Conservation (phyloP, 1,140 invertebrate species). For the Psix sp. region DNA sequence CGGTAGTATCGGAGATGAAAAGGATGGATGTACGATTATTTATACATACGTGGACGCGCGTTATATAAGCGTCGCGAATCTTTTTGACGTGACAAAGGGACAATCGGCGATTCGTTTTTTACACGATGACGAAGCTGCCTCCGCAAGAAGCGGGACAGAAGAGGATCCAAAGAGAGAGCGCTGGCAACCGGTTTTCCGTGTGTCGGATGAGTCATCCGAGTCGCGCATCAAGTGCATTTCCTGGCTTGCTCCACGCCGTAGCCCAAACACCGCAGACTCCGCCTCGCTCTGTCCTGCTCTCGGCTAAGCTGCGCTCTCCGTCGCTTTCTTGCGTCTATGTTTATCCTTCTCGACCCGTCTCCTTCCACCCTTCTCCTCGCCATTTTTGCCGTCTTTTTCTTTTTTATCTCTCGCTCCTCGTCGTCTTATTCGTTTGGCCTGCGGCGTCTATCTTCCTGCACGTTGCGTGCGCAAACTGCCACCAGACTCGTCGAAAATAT, state of each 20-base stretch:
- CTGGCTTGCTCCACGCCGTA: conserved; percentile 67
- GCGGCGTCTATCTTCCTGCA: conserved; percentile 27
- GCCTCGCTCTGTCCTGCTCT: background rate
- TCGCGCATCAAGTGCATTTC: conserved; percentile 75
- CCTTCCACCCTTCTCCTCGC: background rate
- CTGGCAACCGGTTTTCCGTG: conserved; percentile 74
- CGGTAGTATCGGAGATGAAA: too few relatives aligned
- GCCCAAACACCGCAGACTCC: too few relatives aligned
- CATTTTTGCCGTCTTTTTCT: conserved; percentile 2
- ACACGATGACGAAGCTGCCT: conserved; percentile 38
- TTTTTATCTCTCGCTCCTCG: conserved; percentile 8
- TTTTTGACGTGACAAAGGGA: conserved; percentile 64
- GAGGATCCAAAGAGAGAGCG: conserved; percentile 13
- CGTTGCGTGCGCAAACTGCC: conserved; percentile 39
- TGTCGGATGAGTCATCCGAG: conserved; percentile 74
- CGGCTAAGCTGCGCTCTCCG: background rate
- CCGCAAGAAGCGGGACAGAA: conserved; percentile 10
- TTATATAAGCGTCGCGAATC: conserved; percentile 43
- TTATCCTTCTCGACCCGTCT: background rate
- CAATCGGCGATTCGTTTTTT: conserved; percentile 62
- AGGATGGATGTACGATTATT: background rate
- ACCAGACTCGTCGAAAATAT: conserved; percentile 41
- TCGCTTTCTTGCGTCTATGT: conserved; percentile 1
- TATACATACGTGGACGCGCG: conserved; percentile 11
- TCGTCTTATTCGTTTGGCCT: conserved; percentile 36